Evolutionary conservation across 2,797 vertebrate genomes (phyloP).

Genomic region (Mionectes olivaceus): DNA sequence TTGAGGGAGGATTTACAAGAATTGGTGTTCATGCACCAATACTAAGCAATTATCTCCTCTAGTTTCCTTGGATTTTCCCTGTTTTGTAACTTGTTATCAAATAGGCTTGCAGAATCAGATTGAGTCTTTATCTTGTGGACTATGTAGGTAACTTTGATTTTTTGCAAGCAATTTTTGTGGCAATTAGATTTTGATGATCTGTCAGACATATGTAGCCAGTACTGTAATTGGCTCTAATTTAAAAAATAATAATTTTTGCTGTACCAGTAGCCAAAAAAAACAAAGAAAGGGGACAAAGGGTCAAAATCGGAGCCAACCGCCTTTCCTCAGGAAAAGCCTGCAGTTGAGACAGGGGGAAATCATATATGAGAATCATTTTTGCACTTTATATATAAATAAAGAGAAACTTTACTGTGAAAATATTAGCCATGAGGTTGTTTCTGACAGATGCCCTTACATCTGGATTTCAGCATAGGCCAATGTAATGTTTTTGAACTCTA

Average conservation of each 20-base stretch:
- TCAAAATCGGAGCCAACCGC: conserved; percentile 64
- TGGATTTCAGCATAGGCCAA: conserved; percentile 32
- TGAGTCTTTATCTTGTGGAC: not conserved
- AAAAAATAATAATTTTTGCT: conserved; percentile 60
- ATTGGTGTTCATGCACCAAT: not conserved
- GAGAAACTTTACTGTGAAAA: conserved; percentile 55
- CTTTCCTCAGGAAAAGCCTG: conserved; percentile 74
- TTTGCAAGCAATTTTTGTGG: conserved; percentile 44
- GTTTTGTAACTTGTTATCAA: conserved; percentile 37
- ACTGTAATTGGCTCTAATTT: conserved; percentile 59
- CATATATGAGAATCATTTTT: conserved; percentile 55
- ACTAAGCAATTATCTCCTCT: not conserved
- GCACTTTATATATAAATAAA: conserved; percentile 54
- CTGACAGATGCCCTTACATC: conserved; percentile 34
- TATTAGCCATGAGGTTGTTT: conserved; percentile 22
- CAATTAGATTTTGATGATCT: conserved; percentile 65
- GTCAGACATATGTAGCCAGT: conserved; percentile 45
- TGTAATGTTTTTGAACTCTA: conserved; percentile 19
- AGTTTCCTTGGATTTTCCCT: conserved; percentile 12
- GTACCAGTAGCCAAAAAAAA: conserved; percentile 72
- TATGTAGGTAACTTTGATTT: conserved; percentile 18
- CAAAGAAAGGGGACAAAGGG: conserved; percentile 41
- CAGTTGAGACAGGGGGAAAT: conserved; percentile 61
- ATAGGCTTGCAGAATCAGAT: not conserved
- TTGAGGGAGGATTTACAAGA: not conserved